Conservation (phyloP, 2,113 vertebrate species). For the Calonectris borealis region DNA sequence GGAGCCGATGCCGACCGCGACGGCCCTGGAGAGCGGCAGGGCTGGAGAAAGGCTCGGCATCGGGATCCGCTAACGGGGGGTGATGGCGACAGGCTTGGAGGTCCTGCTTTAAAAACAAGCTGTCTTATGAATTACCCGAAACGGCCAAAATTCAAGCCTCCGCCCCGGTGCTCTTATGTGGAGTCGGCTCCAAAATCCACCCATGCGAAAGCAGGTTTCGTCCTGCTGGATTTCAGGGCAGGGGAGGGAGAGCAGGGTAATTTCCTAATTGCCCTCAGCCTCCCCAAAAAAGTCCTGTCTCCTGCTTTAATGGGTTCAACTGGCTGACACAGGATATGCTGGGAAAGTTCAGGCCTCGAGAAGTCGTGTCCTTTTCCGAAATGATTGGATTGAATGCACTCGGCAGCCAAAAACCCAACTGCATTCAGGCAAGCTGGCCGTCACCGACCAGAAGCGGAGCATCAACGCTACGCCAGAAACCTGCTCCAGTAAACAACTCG, state of each 20-base stretch:
- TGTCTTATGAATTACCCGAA: accelerated
- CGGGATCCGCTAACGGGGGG: not conserved
- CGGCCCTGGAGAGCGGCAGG: not conserved
- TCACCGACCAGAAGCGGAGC: not conserved
- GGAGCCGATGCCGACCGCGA: accelerated
- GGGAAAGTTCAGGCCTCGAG: constrained; percentile 2
- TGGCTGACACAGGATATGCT: constrained; percentile 23
- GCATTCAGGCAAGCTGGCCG: not conserved
- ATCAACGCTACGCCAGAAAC: not conserved
- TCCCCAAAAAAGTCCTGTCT: not conserved
- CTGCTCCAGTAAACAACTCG: not conserved
- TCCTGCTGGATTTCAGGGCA: not conserved
- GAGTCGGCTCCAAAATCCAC: not conserved
- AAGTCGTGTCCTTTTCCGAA: not conserved
- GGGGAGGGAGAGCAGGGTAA: not conserved
- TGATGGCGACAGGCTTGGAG: not conserved
- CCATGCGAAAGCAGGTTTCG: not conserved
- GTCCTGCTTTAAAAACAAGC: not conserved
- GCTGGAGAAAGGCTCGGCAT: not conserved
- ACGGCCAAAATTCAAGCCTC: not conserved
- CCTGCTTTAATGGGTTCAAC: not conserved
- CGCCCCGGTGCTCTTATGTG: accelerated
- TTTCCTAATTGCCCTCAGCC: not conserved
- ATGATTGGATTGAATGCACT: not conserved
- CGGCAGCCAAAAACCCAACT: not conserved